Evolutionary conservation across 2,113 vertebrate genomes (phyloP), one percentile per base, ranked within the genome.

Genomic region (Dicrurus megarhynchus): DNA sequence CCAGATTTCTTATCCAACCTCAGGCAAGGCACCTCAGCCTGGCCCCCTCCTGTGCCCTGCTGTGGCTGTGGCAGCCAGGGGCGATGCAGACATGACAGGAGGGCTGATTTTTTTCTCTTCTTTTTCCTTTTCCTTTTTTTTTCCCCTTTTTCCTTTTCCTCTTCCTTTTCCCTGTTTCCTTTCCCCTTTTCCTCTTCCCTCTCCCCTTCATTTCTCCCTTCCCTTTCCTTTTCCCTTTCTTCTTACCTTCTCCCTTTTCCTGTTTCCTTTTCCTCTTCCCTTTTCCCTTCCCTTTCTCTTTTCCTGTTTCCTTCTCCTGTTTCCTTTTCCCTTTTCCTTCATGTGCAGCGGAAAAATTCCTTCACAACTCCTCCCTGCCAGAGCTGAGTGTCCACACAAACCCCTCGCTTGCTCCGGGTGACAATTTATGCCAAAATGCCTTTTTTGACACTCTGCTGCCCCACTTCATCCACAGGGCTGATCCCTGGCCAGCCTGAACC

Each of bases 351-450:
- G 80, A 75, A 77, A 30, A 75, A 71, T 60, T 84, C 39, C 84
- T 89, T 81, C 91, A 56, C 87, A 93, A n/a, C 52, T 50, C 63
- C 5, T 1, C 26, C 50, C 71, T 55, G 92, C 75, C 46, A 56
- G 11, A 56, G n/a, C 55, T 67, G 32, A 50, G 49, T 13, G 6
- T 42, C 73, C 75, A 50, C 32, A 53, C 4, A 0, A 73, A 73
- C 65, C 11, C 24, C 52, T 73, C 0, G 0, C 1, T 9, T 7
- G 1, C 46, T 2, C 3, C 14, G 21, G 50, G 59, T 92, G 0
- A 22, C 35, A 67, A 16, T 47, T 78, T 47, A 13, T 46, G 42
- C 39, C 60, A 53, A 89, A 75, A 81, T 12, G 35, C 60, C 39
- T 73, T 73, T 90, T 81, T 50, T 17, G 35, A 22, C 44, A 24